Percentiles rank a stretch among this genome's conserved stretches.
phyloP scores from a whole-genome alignment of 2,888 invertebrate species.

The Tubulanus polymorphus region DNA sequence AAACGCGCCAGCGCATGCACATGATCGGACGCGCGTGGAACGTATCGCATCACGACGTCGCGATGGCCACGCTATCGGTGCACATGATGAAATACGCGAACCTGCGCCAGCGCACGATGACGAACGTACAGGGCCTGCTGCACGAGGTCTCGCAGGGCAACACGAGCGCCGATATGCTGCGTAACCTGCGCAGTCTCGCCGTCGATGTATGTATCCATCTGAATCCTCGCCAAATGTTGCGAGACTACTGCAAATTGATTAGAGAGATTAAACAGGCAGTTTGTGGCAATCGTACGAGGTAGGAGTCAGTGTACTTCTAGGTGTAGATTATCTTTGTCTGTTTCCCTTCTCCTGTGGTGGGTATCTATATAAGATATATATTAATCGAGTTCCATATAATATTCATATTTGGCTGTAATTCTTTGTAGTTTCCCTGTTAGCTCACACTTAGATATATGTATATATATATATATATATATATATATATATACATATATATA shows the following conservation, averaged over 20 bases:
- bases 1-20: constrained; percentile 10
- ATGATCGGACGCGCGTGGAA: background rate
- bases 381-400: too few relatives aligned
- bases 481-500: too few relatives aligned
- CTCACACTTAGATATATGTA: too few relatives aligned
- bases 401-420: too few relatives aligned
- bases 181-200: constrained; percentile 9
- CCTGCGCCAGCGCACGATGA: background rate
- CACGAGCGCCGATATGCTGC: background rate
- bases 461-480: too few relatives aligned
- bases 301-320: too few relatives aligned
- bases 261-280: constrained; percentile 4
- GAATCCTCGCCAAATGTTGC: constrained; percentile 18
- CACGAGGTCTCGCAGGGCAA: background rate
- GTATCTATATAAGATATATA: too few relatives aligned
- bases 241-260: constrained; percentile 15
- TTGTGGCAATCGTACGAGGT: background rate
- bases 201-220: constrained; percentile 17
- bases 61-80: background rate
- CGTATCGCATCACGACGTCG: constrained; percentile 1
- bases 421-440: too few relatives aligned
- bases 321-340: too few relatives aligned
- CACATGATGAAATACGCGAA: constrained; percentile 1
- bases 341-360: too few relatives aligned
- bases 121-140: background rate